Conservation (phyloP, 1,140 invertebrate genomes). For the Heterodera schachtii region DNA sequence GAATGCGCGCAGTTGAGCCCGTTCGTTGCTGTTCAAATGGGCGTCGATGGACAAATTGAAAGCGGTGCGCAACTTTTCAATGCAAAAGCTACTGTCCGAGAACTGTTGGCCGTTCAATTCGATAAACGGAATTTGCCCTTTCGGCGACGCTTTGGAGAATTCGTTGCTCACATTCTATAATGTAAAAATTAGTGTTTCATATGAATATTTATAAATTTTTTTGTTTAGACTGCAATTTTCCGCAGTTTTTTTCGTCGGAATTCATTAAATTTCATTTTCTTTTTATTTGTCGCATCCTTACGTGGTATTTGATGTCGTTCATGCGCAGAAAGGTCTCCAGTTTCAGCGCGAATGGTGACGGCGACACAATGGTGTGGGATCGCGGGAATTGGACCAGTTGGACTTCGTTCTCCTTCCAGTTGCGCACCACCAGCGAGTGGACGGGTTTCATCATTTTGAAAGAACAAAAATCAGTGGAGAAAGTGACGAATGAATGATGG, state of each 20-base stretch:
- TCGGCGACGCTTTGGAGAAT: conserved; percentile 66
- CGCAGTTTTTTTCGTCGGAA: not conserved
- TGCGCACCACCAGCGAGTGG: conserved; percentile 61
- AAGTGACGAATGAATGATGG: no score
- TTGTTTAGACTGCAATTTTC: no score
- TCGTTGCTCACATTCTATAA: conserved; percentile 57
- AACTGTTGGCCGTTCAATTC: conserved; percentile 91
- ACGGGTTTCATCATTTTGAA: conserved; percentile 21
- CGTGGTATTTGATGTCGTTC: conserved; percentile 38
- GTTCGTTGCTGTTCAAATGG: conserved; percentile 79
- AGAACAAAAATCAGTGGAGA: no score
- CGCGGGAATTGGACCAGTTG: conserved; percentile 90
- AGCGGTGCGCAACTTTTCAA: conserved; percentile 76
- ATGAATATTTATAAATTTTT: not conserved
- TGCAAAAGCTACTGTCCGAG: conserved; percentile 83
- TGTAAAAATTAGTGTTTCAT: not conserved
- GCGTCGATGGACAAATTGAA: conserved; percentile 83
- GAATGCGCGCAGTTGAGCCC: conserved; percentile 84
- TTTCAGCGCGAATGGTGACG: conserved; percentile 88
- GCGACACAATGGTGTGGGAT: conserved; percentile 78
- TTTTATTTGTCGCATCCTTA: not conserved
- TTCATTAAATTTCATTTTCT: conserved; percentile 10
- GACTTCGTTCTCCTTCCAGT: conserved; percentile 87
- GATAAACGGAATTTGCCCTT: conserved; percentile 81
- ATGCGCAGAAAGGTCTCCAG: conserved; percentile 90